Conservation (phyloP, 2,113 vertebrate genomes). For the Antechinus stuartii region DNA sequence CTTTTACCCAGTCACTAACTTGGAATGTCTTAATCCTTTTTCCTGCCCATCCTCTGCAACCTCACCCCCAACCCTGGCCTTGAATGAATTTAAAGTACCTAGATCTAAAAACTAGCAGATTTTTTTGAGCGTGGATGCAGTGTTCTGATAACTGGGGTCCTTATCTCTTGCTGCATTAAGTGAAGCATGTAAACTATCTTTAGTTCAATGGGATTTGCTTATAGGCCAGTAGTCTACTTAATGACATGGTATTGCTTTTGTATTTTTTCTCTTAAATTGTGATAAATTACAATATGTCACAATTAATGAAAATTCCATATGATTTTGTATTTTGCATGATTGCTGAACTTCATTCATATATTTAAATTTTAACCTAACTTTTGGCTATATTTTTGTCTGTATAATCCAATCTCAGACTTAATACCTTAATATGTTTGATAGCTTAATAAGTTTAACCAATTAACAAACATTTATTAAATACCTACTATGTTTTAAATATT, state of each 20-base stretch:
- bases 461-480: background rate
- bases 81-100: conserved; percentile 52
- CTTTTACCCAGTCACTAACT: conserved; percentile 83
- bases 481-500: background rate
- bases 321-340: conserved; percentile 79
- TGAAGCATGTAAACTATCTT: conserved; percentile 80
- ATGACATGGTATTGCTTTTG: conserved; percentile 56
- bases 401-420: background rate
- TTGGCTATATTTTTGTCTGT: background rate
- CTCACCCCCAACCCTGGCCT: conserved; percentile 65
- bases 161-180: conserved; percentile 59
- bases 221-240: conserved; percentile 12
- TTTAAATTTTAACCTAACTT: background rate
- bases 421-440: background rate
- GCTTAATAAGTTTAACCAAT: background rate
- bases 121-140: conserved; percentile 32
- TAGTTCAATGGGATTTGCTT: conserved; percentile 58
- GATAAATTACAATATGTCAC: conserved; percentile 64
- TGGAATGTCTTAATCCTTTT: conserved; percentile 82
- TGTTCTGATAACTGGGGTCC: conserved; percentile 45
- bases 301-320: conserved; percentile 60
- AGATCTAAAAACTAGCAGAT: conserved; percentile 39
- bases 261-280: conserved; percentile 64
- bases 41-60: background rate
- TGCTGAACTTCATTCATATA: conserved; percentile 46